Percentiles rank a stretch among this genome's conserved stretches.
Evolutionary conservation across 2,113 vertebrate species (phyloP).

Genomic region (Plestiodon gilberti): DNA sequence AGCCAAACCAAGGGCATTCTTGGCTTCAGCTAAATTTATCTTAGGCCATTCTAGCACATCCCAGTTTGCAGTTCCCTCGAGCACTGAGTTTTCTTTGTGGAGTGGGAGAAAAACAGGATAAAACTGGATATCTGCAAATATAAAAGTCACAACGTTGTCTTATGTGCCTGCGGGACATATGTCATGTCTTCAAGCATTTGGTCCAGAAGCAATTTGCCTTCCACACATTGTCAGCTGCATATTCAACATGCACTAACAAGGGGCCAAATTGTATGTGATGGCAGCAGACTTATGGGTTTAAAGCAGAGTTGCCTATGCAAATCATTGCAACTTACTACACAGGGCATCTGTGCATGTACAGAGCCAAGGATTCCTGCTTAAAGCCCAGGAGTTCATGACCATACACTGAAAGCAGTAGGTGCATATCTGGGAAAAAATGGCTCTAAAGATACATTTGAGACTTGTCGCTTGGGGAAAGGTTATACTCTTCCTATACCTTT

Average conservation of each 20-base stretch:
- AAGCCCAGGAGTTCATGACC: neutral
- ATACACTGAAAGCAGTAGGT: neutral
- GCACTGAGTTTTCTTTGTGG: slow-evolving; percentile 71
- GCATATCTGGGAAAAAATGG: neutral
- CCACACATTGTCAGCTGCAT: neutral
- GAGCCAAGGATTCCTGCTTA: neutral
- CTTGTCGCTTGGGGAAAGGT: neutral
- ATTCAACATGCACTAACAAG: neutral
- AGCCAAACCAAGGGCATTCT: slow-evolving; percentile 68
- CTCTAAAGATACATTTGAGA: neutral
- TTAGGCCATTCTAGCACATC: slow-evolving; percentile 53
- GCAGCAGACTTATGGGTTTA: neutral
- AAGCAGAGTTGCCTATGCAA: neutral
- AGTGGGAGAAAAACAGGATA: slow-evolving; percentile 66
- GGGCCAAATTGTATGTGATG: neutral
- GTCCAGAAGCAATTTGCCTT: neutral
- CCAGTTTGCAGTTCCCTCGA: slow-evolving; percentile 43
- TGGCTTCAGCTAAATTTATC: slow-evolving; percentile 65
- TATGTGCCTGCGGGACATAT: slow-evolving; percentile 43
- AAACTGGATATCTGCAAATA: slow-evolving; percentile 68
- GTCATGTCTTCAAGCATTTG: slow-evolving; percentile 36
- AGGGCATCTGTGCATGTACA: neutral
- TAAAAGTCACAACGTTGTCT: slow-evolving; percentile 41
- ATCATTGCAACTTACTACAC: neutral
- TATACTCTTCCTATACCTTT: too few species aligned